Evolutionary conservation across 2,113 vertebrate genomes (phyloP).

Genomic region (Phaethon lepturus): DNA sequence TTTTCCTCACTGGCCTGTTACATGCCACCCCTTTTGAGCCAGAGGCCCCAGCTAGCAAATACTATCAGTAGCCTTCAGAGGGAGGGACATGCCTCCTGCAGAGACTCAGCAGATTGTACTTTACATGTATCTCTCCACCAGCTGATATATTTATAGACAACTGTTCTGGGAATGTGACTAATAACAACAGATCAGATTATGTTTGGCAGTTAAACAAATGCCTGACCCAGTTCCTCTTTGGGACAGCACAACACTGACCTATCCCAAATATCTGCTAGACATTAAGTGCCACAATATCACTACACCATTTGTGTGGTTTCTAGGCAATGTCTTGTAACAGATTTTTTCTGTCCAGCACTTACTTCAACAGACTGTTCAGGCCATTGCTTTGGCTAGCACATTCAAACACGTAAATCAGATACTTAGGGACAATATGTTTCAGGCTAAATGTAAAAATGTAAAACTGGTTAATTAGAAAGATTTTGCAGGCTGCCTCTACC

Average conservation of each 20-base stretch:
- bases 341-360: neutral
- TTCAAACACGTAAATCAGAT: neutral
- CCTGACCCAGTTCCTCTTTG: neutral
- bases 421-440: neutral
- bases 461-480: neutral
- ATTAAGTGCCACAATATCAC: neutral
- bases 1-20: neutral
- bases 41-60: neutral
- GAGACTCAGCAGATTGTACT: neutral
- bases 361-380: neutral
- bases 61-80: neutral
- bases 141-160: constrained; percentile 20
- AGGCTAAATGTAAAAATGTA: neutral
- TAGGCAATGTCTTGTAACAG: neutral
- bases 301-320: neutral
- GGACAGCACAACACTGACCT: neutral
- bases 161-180: neutral
- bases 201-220: neutral
- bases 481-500: neutral
- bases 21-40: neutral
- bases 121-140: neutral
- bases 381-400: neutral
- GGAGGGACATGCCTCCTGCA: neutral
- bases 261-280: neutral
- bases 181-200: constrained; percentile 17